Evolutionary conservation across 2,888 invertebrate genomes (phyloP).

Genomic region (Glaucopsyche alexis): DNA sequence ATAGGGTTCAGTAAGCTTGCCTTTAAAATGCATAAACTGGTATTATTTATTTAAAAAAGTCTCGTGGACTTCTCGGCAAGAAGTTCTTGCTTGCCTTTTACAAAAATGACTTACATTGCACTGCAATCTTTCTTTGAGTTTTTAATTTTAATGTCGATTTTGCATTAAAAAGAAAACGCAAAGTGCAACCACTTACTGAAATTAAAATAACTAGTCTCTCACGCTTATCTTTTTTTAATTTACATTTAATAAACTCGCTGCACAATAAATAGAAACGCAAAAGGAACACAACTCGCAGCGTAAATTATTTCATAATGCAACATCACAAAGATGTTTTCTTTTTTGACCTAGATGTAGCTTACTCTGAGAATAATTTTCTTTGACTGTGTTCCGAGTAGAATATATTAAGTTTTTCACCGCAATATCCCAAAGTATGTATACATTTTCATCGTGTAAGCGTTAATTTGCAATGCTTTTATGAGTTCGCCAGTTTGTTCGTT

Average conservation of each 20-base stretch:
- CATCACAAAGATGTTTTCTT: background rate
- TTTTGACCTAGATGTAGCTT: background rate
- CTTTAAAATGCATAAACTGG: no score
- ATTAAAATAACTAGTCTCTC: slow-evolving; percentile 1
- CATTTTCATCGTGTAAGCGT: background rate
- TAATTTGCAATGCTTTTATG: background rate
- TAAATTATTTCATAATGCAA: slow-evolving; percentile 13
- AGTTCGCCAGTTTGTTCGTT: background rate
- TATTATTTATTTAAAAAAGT: background rate
- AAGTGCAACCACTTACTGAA: slow-evolving; percentile 5
- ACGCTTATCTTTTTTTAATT: background rate
- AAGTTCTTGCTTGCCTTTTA: background rate
- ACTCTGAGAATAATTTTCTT: background rate
- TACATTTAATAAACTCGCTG: slow-evolving; percentile 18
- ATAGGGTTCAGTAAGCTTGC: no score
- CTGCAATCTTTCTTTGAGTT: background rate
- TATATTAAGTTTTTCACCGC: slow-evolving; percentile 1
- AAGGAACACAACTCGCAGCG: background rate
- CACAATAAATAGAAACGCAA: slow-evolving; percentile 1
- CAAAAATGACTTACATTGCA: background rate
- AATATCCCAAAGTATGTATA: background rate
- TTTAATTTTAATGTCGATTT: slow-evolving; percentile 2
- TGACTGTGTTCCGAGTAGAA: background rate
- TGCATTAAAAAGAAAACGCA: slow-evolving; percentile 14
- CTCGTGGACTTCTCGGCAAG: no score